phyloP scores from a whole-genome alignment of 2,113 vertebrate genomes.

The Mesocricetus auratus region DNA sequence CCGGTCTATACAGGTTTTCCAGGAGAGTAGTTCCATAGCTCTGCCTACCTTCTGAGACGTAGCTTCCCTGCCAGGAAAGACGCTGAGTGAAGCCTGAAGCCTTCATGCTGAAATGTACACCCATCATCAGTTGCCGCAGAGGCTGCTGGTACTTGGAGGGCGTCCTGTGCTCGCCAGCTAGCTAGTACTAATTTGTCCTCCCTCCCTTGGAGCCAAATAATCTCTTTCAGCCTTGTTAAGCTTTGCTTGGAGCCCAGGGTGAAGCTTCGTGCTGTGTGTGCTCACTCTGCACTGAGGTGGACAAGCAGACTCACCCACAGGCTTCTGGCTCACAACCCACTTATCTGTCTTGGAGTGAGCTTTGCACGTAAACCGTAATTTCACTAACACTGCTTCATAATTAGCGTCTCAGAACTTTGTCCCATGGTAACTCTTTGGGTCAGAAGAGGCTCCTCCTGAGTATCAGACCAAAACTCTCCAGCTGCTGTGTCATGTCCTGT shows the following conservation, averaged over 20 bases:
- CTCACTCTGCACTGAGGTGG: neutral
- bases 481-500: neutral
- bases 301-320: neutral
- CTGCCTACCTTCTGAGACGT: neutral
- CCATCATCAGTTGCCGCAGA: neutral
- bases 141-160: neutral
- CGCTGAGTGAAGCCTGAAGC: neutral
- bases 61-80: neutral
- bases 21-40: neutral
- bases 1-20: neutral
- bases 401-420: neutral
- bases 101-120: neutral
- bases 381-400: neutral
- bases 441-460: neutral
- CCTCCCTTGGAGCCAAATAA: neutral
- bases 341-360: neutral
- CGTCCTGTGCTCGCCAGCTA: neutral
- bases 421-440: neutral
- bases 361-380: neutral
- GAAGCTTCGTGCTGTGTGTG: neutral
- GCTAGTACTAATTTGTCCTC: neutral
- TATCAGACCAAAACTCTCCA: neutral
- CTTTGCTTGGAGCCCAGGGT: constrained; percentile 1
- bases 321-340: neutral
- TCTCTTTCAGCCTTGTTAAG: neutral